Percentiles rank a stretch among this genome's conserved stretches.
Evolutionary conservation across 2,113 vertebrate species (phyloP).

Genomic region (Gasterosteus aculeatus): DNA sequence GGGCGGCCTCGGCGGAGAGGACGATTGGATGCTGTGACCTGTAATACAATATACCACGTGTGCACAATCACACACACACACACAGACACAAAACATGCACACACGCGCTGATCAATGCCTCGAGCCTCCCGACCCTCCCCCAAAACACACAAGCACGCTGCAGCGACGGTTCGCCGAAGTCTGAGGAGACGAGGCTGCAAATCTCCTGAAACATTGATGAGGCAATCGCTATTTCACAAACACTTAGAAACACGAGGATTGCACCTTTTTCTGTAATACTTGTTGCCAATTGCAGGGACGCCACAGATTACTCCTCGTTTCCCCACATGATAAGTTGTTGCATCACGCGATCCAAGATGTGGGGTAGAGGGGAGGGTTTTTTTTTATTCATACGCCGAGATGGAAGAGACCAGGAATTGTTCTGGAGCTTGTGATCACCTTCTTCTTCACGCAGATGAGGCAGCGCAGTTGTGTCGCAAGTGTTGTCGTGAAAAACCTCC

Average conservation of each 20-base stretch:
- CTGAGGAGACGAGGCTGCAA: slow-evolving; percentile 26
- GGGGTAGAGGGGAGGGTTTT: background rate
- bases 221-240: slow-evolving; percentile 66
- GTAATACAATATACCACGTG: slow-evolving; percentile 65
- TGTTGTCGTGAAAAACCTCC: background rate
- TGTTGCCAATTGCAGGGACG: slow-evolving; percentile 17
- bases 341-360: slow-evolving; percentile 38
- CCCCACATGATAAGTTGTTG: slow-evolving; percentile 37
- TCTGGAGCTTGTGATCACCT: background rate
- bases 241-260: slow-evolving; percentile 32
- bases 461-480: background rate
- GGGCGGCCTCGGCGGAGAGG: slow-evolving; percentile 24
- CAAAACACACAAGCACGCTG: slow-evolving; percentile 50
- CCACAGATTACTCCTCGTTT: slow-evolving; percentile 37
- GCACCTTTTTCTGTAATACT: slow-evolving; percentile 44
- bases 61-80: slow-evolving; percentile 58
- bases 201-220: slow-evolving; percentile 77
- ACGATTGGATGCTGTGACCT: slow-evolving; percentile 52
- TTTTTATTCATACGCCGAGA: background rate
- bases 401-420: background rate
- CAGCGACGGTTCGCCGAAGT: slow-evolving; percentile 35
- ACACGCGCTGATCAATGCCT: slow-evolving; percentile 58
- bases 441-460: background rate
- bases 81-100: background rate
- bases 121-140: slow-evolving; percentile 51